Evolutionary conservation across 2,888 invertebrate species (phyloP).

Genomic region (Athalia rosae): DNA sequence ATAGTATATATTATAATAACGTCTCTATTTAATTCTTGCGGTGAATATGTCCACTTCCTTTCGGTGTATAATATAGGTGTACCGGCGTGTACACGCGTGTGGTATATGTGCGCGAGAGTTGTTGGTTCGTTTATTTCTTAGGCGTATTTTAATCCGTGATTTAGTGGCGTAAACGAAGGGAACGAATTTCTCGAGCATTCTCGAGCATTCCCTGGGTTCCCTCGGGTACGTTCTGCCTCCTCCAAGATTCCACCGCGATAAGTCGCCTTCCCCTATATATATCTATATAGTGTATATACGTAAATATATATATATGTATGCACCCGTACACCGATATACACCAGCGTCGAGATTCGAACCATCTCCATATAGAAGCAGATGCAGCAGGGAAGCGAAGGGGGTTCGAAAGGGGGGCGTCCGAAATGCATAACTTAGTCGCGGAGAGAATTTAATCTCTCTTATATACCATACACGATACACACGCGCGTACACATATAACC

Average conservation of each 20-base stretch:
- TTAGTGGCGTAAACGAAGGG: conserved; percentile 61
- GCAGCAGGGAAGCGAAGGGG: neutral
- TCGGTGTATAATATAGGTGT: too few species aligned
- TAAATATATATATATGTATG: too few species aligned
- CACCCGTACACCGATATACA: too few species aligned
- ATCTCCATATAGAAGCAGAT: too few species aligned
- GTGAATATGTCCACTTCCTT: too few species aligned
- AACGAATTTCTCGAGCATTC: conserved; percentile 43
- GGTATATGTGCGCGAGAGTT: too few species aligned
- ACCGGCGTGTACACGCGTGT: too few species aligned
- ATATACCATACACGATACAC: too few species aligned
- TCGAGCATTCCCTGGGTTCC: conserved; percentile 4
- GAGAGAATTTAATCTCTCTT: conserved; percentile 65
- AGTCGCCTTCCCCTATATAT: conserved; percentile 27
- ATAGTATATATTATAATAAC: too few species aligned
- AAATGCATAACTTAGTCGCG: conserved; percentile 68
- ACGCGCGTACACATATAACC: too few species aligned
- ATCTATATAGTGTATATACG: neutral
- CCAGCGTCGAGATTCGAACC: too few species aligned
- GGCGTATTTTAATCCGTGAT: conserved; percentile 67
- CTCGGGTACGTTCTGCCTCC: neutral
- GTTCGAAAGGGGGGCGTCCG: conserved; percentile 58
- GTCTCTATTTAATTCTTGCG: too few species aligned
- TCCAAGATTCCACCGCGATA: conserved; percentile 35
- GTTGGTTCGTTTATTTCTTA: conserved; percentile 34